Conservation (phyloP, 2,797 vertebrate species). For the Streptopelia turtur region DNA sequence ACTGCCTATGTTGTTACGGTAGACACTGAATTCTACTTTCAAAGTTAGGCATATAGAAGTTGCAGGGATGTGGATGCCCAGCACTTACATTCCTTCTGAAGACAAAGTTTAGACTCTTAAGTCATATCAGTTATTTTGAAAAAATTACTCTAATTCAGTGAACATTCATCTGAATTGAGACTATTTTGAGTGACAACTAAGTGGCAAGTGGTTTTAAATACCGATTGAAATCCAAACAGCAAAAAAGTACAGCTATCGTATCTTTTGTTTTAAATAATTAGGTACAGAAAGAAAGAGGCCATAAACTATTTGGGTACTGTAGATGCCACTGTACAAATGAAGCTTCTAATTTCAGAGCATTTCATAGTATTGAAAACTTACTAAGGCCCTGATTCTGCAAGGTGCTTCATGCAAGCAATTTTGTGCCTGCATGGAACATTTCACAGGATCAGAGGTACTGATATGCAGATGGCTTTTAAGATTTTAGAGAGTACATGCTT, state of each 20-base stretch:
- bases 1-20: not conserved
- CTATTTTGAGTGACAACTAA: not conserved
- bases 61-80: slow-evolving; percentile 4
- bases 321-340: slow-evolving; percentile 1
- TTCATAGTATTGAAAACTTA: slow-evolving; percentile 12
- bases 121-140: not conserved
- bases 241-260: not conserved
- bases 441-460: slow-evolving; percentile 56
- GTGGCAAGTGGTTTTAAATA: slow-evolving; percentile 1
- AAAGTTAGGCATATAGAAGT: slow-evolving; percentile 9
- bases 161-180: not conserved
- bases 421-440: slow-evolving; percentile 55
- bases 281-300: not conserved
- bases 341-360: slow-evolving; percentile 30
- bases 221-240: slow-evolving; percentile 7
- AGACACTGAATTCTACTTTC: slow-evolving; percentile 30
- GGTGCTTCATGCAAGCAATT: slow-evolving; percentile 57
- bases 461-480: slow-evolving; percentile 41
- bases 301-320: not conserved
- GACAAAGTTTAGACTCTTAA: not conserved
- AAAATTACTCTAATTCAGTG: not conserved
- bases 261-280: not conserved
- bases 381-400: slow-evolving; percentile 63
- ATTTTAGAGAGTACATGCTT: slow-evolving; percentile 48
- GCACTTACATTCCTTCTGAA: not conserved